Percentiles rank a stretch among this genome's conserved stretches.
phyloP scores from a whole-genome alignment of 2,888 invertebrate genomes.

The Torymus auratus region DNA sequence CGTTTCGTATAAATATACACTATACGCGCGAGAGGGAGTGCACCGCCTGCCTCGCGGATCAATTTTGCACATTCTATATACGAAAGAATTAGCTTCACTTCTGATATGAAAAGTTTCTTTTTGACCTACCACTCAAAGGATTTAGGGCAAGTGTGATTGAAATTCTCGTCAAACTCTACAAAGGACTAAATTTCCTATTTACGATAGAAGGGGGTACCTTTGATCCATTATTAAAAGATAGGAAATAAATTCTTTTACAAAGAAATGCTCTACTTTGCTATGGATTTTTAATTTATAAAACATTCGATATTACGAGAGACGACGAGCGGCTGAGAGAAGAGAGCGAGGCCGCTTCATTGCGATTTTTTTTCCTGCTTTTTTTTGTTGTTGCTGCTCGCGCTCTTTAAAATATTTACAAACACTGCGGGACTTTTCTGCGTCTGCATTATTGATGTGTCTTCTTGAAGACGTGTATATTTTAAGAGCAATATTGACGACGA shows the following conservation, averaged over 20 bases:
- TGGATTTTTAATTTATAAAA: slow-evolving; percentile 34
- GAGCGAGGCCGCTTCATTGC: too few species aligned
- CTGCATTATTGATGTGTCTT: too few species aligned
- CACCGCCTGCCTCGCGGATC: background rate
- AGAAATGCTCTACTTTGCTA: slow-evolving; percentile 11
- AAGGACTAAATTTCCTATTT: slow-evolving; percentile 58
- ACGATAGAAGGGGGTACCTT: slow-evolving; percentile 42
- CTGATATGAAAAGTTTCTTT: slow-evolving; percentile 56
- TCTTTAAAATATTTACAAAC: slow-evolving; percentile 9
- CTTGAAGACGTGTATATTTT: too few species aligned
- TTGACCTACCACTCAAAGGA: slow-evolving; percentile 50
- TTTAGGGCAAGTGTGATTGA: slow-evolving; percentile 58
- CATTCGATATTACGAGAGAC: slow-evolving; percentile 1
- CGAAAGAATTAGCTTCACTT: slow-evolving; percentile 51
- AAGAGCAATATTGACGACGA: too few species aligned
- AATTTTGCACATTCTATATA: slow-evolving; percentile 38
- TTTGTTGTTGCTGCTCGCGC: too few species aligned
- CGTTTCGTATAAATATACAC: background rate
- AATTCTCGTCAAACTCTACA: slow-evolving; percentile 54
- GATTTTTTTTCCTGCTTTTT: too few species aligned
- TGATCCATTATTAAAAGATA: slow-evolving; percentile 54
- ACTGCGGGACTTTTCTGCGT: background rate
- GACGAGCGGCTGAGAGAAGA: too few species aligned
- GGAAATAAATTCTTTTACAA: slow-evolving; percentile 41
- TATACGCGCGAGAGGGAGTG: background rate